These are phyloP conservation scores for Camponotus floridanus DNA, from an alignment of 1,140 invertebrate species.

Conservation along the genomic window DNA sequence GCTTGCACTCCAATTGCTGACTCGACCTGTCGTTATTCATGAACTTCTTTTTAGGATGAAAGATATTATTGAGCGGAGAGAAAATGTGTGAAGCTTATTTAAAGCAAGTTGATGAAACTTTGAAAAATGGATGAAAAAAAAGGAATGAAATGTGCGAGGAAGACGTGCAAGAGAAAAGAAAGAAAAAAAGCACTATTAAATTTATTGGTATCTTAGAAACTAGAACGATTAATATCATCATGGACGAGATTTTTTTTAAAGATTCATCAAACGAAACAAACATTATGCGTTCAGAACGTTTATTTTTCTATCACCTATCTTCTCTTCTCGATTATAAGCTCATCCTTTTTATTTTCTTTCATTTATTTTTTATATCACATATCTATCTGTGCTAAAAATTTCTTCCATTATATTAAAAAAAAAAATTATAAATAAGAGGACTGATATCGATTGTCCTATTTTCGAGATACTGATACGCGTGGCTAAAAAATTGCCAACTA, in stretches of 20 bases:
- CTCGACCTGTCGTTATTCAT: conserved; percentile 83
- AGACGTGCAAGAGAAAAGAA: neutral
- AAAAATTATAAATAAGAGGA: neutral
- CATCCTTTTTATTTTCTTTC: neutral
- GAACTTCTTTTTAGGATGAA: conserved; percentile 79
- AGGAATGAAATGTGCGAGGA: neutral
- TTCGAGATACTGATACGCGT: neutral
- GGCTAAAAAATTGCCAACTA: conserved; percentile 71
- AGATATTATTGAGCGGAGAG: conserved; percentile 80
- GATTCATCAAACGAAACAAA: conserved; percentile 23
- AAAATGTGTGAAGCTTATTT: conserved; percentile 62
- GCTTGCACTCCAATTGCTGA: conserved; percentile 80
- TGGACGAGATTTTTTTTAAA: neutral
- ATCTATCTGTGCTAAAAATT: conserved; percentile 6
- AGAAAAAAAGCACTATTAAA: neutral
- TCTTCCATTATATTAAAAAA: neutral
- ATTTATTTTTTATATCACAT: neutral
- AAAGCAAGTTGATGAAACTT: conserved; percentile 51
- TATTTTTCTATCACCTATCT: neutral
- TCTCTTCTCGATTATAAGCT: neutral
- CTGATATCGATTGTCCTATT: conserved; percentile 28
- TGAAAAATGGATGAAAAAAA: conserved; percentile 32
- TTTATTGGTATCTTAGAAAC: neutral
- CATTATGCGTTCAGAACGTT: conserved; percentile 5
- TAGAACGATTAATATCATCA: neutral